A percentile compares a stretch with the other conserved stretches of the same genome.
Conservation (phyloP, 2,797 vertebrate species). For the Girardinus metallicus region DNA sequence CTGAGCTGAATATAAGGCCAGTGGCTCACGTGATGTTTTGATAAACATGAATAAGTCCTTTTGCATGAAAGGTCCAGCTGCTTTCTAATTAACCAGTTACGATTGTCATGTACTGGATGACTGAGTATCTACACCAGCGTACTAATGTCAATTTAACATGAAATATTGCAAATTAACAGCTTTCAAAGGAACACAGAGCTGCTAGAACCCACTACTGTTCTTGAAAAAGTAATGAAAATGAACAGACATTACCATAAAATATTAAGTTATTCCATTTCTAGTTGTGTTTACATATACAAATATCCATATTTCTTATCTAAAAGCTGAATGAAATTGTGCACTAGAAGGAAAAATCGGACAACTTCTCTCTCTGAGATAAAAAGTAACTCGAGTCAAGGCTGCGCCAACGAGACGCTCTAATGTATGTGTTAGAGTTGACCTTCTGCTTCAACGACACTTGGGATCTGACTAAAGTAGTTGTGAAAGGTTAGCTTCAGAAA, state of each 20-base stretch:
- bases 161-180: background rate
- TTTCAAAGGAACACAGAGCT: background rate
- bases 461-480: constrained; percentile 17
- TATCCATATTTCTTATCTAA: background rate
- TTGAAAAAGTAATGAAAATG: background rate
- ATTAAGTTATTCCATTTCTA: too few relatives aligned
- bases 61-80: background rate
- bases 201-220: background rate
- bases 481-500: constrained; percentile 46
- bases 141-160: background rate
- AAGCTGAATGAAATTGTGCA: background rate
- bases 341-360: constrained; percentile 17
- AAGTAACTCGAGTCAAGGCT: constrained; percentile 33
- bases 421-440: constrained; percentile 39
- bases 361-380: constrained; percentile 53
- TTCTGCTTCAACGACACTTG: constrained; percentile 5
- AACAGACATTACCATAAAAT: background rate
- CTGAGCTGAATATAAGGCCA: background rate
- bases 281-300: too few relatives aligned
- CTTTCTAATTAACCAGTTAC: background rate
- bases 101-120: background rate
- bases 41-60: background rate
- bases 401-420: constrained; percentile 33
- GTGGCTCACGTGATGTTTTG: background rate
- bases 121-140: too few relatives aligned